Evolutionary conservation across 2,888 invertebrate genomes (phyloP).

Genomic region (Hololepta plana): DNA sequence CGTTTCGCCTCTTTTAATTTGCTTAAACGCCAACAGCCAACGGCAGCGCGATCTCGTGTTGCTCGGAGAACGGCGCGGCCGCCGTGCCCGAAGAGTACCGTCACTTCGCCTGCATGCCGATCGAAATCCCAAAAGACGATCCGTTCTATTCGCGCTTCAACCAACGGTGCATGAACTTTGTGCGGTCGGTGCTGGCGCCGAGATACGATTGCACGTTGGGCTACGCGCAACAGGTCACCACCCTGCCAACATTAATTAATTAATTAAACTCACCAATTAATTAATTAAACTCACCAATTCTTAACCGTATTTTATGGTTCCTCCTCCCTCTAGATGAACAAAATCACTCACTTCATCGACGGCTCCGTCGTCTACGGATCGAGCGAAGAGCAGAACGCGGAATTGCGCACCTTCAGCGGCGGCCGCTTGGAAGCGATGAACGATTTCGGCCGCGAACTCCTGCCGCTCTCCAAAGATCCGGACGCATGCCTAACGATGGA

Average conservation of each 20-base stretch:
- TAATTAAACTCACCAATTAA: neutral
- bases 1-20: neutral
- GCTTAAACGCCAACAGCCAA: constrained; percentile 31
- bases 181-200: constrained; percentile 48
- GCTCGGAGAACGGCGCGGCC: constrained; percentile 37
- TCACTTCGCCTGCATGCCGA: constrained; percentile 55
- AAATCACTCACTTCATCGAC: constrained; percentile 55
- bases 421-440: constrained; percentile 46
- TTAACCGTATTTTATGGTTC: neutral
- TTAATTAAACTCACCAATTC: too few species aligned
- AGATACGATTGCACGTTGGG: constrained; percentile 46
- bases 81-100: constrained; percentile 31
- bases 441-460: constrained; percentile 44
- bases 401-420: constrained; percentile 37
- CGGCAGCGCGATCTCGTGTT: constrained; percentile 56
- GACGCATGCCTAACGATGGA: constrained; percentile 43
- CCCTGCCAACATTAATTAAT: constrained; percentile 1
- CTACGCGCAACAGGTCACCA: constrained; percentile 51
- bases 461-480: constrained; percentile 43
- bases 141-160: constrained; percentile 37
- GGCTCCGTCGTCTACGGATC: constrained; percentile 61
- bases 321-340: constrained; percentile 40
- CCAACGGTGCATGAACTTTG: constrained; percentile 53
- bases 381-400: constrained; percentile 33
- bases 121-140: constrained; percentile 39